Conservation (phyloP, 2,888 invertebrate genomes). For the Himalopsyche kuldschensis region DNA sequence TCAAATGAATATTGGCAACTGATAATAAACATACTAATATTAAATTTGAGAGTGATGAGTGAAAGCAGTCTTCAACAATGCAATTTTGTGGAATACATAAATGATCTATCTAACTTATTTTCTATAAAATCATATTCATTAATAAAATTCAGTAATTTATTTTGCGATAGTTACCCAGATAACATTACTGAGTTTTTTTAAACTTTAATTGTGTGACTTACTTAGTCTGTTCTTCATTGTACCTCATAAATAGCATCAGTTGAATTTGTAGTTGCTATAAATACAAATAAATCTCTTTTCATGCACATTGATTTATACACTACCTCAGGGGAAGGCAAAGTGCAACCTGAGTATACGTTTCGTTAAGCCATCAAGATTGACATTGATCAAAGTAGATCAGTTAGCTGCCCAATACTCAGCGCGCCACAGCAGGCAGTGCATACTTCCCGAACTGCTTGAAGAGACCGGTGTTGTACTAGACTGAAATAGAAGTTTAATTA, state of each 20-base stretch:
- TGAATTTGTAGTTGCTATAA: not conserved
- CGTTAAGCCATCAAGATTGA: slow-evolving; percentile 2
- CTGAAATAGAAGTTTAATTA: not conserved
- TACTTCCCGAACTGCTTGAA: slow-evolving; percentile 46
- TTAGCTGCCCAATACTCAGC: slow-evolving; percentile 69
- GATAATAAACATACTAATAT: no score
- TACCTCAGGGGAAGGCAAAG: slow-evolving; percentile 18
- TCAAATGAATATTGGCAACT: no score
- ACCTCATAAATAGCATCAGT: not conserved
- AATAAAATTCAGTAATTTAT: no score
- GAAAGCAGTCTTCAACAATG: no score
- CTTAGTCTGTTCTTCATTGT: not conserved
- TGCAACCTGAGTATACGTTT: slow-evolving; percentile 5
- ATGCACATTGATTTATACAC: not conserved
- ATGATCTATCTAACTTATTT: no score
- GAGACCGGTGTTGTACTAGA: not conserved
- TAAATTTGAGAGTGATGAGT: no score
- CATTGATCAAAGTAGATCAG: slow-evolving; percentile 38
- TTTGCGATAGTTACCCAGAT: not conserved
- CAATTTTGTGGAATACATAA: no score
- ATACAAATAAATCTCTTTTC: not conserved
- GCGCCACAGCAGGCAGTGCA: slow-evolving; percentile 72
- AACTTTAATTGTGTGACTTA: no score
- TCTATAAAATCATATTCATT: no score
- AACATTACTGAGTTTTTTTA: not conserved